Base-by-base conservation (phyloP, 1,140 invertebrate genomes). In the Lepeophtheirus salmonis region DNA sequence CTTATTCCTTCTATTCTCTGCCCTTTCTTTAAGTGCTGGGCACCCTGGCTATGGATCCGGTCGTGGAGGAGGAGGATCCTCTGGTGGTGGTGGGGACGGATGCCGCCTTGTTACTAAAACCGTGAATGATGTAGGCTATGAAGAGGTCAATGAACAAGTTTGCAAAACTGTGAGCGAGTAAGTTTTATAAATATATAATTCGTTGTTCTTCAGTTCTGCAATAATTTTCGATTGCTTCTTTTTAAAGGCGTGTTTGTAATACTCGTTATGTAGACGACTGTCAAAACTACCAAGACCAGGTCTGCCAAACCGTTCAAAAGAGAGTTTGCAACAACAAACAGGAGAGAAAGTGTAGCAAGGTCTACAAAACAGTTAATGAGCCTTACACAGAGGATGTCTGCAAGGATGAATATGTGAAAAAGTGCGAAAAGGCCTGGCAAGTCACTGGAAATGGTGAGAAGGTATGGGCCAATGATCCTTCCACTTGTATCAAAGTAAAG, bases 341-440 rank as follows among this genome's bases (percentile, higher is more conserved):
- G 20, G 20, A 20, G 20, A n/a, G 20, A 20, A 50, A 50, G 20
- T 50, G 49, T 50, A 17, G 16, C 49, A 50, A n/a, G 16, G 49
- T 18, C 10, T 50, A 50, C 10, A n/a, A 20, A 50, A 50, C 49
- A 20, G 49, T 17, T 3, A 50, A 2, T 2, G 2, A 50, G 20
- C 20, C 49, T 2, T 50, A 50, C 10, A n/a, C 49, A 3, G 49
- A 50, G 20, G 49, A 50, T n/a, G 49, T 50, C 2, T 50, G 49
- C 49, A 12, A 50, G 16, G 49, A 50, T 50, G 3, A 50, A 17
- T 50, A 20, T n/a, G 49, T 17, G 16, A n/a, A 50, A 20, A 50
- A 50, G 20, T 50, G 49, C 49, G 49, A 50, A 50, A n/a, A 50
- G 20, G 20, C 49, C 20, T 50, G 49, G 49, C 49, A 50, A 50